phyloP scores from a whole-genome alignment of 2,797 vertebrate genomes.

The Premnoplex brunnescens region DNA sequence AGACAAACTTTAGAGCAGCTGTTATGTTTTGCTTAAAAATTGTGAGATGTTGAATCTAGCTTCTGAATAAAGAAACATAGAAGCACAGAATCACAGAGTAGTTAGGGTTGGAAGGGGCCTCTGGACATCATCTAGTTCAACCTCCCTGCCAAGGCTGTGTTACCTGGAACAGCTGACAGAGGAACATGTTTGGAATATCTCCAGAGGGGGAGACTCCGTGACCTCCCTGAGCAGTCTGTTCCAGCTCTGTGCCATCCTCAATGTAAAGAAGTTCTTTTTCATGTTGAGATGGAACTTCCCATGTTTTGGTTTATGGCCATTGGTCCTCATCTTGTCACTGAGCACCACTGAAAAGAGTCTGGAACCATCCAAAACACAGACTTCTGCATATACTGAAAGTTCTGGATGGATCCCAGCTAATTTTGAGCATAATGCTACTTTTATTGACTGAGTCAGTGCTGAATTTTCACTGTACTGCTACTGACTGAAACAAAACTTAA shows the following conservation, averaged over 20 bases:
- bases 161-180: not conserved
- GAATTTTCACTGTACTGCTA: not conserved
- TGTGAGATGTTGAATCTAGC: not conserved
- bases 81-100: not conserved
- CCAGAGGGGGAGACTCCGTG: accelerated
- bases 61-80: not conserved
- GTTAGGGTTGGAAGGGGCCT: not conserved
- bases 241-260: not conserved
- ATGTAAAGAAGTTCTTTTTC: accelerated
- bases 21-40: not conserved
- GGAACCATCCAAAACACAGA: not conserved
- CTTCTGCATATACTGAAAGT: not conserved
- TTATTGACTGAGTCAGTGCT: not conserved
- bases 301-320: not conserved
- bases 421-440: not conserved
- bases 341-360: accelerated
- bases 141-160: not conserved
- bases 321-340: accelerated
- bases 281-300: not conserved
- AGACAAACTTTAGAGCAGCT: not conserved
- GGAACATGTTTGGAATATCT: not conserved
- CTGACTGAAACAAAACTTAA: not conserved
- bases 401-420: not conserved
- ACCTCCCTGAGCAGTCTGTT: not conserved
- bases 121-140: not conserved